These are phyloP conservation scores for Cebus imitator DNA, from an alignment of 2,113 vertebrate genomes.

Conservation along the genomic window DNA sequence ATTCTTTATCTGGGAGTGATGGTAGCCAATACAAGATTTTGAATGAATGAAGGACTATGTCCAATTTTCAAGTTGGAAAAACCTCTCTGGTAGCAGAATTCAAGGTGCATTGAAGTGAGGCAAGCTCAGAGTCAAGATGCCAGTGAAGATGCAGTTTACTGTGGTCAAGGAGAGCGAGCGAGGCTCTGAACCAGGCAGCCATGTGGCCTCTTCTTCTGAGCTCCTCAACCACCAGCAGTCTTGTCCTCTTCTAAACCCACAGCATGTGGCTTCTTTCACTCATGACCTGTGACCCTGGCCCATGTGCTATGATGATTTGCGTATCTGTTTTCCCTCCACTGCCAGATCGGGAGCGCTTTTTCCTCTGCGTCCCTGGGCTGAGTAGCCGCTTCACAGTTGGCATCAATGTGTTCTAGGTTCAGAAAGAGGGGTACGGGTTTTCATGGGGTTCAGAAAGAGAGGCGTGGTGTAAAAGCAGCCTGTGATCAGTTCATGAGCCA, in stretches of 20 bases:
- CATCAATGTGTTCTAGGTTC: not conserved
- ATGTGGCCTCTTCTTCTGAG: not conserved
- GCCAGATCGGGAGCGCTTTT: not conserved
- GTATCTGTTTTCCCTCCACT: not conserved
- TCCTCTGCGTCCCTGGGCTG: not conserved
- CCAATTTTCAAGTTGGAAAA: not conserved
- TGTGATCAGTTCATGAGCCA: not conserved
- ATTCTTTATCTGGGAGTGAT: not conserved
- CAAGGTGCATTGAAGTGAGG: too few relatives aligned
- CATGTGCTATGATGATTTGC: not conserved
- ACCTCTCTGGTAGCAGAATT: not conserved
- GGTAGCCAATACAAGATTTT: not conserved
- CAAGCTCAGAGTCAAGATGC: not conserved
- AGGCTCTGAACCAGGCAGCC: not conserved
- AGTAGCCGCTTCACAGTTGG: not conserved
- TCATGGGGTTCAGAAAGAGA: not conserved
- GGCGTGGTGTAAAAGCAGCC: not conserved
- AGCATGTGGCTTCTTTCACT: not conserved
- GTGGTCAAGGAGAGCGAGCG: not conserved
- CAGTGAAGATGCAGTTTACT: not conserved
- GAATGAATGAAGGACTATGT: not conserved
- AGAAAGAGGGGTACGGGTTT: too few relatives aligned
- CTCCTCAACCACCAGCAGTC: accelerated
- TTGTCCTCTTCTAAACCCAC: not conserved
- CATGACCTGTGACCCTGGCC: not conserved